phyloP scores from a whole-genome alignment of 2,113 vertebrate species.

The Saguinus imperator region DNA sequence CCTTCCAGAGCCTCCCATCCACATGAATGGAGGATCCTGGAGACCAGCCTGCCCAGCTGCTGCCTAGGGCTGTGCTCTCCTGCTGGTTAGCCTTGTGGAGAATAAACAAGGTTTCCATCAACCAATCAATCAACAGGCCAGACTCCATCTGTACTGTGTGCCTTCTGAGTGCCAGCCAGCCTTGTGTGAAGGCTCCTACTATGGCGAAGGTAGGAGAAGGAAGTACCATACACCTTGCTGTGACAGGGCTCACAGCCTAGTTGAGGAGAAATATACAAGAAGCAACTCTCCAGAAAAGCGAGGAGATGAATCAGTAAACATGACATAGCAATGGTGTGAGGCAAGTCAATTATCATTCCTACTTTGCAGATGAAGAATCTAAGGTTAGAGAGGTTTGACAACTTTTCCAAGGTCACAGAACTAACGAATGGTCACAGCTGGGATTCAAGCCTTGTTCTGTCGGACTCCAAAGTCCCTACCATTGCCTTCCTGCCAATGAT shows the following conservation, averaged over 20 bases:
- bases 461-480: not conserved
- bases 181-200: not conserved
- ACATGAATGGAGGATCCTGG: constrained; percentile 66
- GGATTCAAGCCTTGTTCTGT: not conserved
- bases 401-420: not conserved
- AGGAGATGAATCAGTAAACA: not conserved
- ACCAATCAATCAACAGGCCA: constrained; percentile 53
- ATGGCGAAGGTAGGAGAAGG: not conserved
- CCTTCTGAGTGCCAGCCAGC: not conserved
- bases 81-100: constrained; percentile 57
- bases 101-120: constrained; percentile 60
- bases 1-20: constrained; percentile 52
- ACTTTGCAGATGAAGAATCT: not conserved
- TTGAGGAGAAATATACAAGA: not conserved
- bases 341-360: not conserved
- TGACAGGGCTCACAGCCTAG: not conserved
- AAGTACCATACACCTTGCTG: not conserved
- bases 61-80: constrained; percentile 38
- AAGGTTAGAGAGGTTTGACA: not conserved
- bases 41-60: constrained; percentile 56
- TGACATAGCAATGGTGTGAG: not conserved
- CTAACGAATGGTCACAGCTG: not conserved
- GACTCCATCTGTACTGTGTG: not conserved
- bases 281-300: not conserved
- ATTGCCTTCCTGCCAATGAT: not conserved